These are phyloP conservation scores for Edolisoma coerulescens DNA, from an alignment of 2,113 vertebrate genomes.

Conservation along the genomic window DNA sequence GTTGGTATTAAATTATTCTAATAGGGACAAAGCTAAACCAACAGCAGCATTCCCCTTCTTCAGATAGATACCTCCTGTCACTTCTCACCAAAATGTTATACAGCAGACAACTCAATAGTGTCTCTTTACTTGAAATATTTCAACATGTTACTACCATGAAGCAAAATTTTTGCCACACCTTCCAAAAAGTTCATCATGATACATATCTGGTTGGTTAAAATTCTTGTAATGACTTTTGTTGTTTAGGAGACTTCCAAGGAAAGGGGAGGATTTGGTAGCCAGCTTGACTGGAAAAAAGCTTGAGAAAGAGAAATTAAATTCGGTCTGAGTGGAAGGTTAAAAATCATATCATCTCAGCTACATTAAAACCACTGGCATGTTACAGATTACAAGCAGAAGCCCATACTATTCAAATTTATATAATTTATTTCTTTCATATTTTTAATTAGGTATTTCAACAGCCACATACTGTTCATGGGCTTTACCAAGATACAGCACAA, in stretches of 20 bases:
- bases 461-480: too few relatives aligned
- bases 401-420: neutral
- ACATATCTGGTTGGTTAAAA: neutral
- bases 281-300: neutral
- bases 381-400: neutral
- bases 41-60: neutral
- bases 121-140: neutral
- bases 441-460: neutral
- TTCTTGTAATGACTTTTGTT: neutral
- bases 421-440: neutral
- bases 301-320: neutral
- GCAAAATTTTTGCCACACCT: neutral
- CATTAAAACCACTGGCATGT: neutral
- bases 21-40: neutral
- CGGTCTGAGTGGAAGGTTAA: neutral
- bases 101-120: neutral
- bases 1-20: neutral
- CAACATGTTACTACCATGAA: neutral
- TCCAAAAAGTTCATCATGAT: neutral
- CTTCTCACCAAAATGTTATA: neutral
- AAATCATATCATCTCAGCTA: neutral
- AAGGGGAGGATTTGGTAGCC: neutral
- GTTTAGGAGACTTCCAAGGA: neutral
- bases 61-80: neutral
- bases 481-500: neutral